These are phyloP conservation scores for Ophioninae sp. DNA, from an alignment of 2,888 invertebrate genomes.

Conservation along the genomic window DNA sequence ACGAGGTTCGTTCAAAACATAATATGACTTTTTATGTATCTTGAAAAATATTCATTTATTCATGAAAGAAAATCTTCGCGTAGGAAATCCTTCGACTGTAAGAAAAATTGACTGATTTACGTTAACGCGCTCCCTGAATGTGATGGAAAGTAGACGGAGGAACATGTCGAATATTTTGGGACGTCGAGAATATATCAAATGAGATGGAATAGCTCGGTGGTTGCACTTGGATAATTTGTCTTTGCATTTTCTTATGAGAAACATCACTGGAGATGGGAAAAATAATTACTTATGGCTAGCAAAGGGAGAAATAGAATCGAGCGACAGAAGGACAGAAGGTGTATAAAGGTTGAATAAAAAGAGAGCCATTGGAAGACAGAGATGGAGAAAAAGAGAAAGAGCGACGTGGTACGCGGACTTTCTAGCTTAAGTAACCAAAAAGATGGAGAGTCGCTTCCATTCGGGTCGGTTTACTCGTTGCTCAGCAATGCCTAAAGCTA, in stretches of 20 bases:
- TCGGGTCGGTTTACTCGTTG: constrained; percentile 30
- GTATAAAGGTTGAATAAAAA: constrained; percentile 2
- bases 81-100: not conserved
- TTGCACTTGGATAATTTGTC: constrained; percentile 1
- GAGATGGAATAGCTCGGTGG: constrained; percentile 12
- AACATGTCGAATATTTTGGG: not conserved
- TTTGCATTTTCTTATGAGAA: constrained; percentile 23
- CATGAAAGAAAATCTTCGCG: too few relatives aligned
- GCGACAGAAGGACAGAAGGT: not conserved
- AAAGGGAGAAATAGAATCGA: constrained; percentile 22
- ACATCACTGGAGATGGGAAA: constrained; percentile 3
- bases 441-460: constrained; percentile 38
- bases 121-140: constrained; percentile 18
- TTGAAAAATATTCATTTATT: too few relatives aligned
- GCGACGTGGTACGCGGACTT: constrained; percentile 22
- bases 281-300: constrained; percentile 13
- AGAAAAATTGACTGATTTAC: constrained; percentile 35
- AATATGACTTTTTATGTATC: too few relatives aligned
- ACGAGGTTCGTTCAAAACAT: too few relatives aligned
- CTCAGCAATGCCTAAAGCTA: constrained; percentile 37
- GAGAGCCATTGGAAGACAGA: constrained; percentile 1
- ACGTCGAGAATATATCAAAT: not conserved
- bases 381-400: constrained; percentile 2
- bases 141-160: constrained; percentile 6
- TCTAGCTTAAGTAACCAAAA: constrained; percentile 32